Evolutionary conservation across 2,113 vertebrate genomes (phyloP).

Genomic region (Nesoenas mayeri): DNA sequence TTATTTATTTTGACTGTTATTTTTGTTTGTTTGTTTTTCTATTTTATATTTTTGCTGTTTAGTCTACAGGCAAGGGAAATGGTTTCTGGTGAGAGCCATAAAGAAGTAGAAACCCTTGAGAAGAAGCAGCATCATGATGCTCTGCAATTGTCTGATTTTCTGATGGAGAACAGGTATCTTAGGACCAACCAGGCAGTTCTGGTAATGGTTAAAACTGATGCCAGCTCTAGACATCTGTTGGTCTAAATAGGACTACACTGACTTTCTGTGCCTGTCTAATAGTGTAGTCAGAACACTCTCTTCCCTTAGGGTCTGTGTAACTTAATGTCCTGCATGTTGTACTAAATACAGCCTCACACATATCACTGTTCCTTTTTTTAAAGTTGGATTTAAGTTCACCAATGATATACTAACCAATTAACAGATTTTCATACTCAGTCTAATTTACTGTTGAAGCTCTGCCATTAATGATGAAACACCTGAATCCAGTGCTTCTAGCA

Average conservation of each 20-base stretch:
- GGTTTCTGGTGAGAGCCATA: not conserved
- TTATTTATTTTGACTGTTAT: not conserved
- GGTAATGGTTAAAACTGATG: not conserved
- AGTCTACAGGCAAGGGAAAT: not conserved
- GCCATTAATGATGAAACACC: not conserved
- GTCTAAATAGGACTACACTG: not conserved
- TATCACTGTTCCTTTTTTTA: not conserved
- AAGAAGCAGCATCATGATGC: fast-evolving
- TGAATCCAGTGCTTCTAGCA: not conserved
- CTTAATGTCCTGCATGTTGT: not conserved
- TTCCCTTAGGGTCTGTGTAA: not conserved
- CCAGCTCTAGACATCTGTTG: not conserved
- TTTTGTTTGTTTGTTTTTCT: not conserved
- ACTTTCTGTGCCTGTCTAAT: not conserved
- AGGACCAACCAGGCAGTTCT: not conserved
- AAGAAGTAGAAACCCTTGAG: not conserved
- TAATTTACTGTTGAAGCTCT: not conserved
- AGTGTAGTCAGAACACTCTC: not conserved
- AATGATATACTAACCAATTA: not conserved
- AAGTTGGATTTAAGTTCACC: not conserved
- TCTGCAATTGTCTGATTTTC: not conserved
- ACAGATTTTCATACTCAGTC: not conserved
- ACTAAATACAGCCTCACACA: not conserved
- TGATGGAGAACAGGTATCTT: not conserved
- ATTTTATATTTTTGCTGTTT: not conserved